phyloP scores from a whole-genome alignment of 2,113 vertebrate genomes.

The Aphyosemion australe region DNA sequence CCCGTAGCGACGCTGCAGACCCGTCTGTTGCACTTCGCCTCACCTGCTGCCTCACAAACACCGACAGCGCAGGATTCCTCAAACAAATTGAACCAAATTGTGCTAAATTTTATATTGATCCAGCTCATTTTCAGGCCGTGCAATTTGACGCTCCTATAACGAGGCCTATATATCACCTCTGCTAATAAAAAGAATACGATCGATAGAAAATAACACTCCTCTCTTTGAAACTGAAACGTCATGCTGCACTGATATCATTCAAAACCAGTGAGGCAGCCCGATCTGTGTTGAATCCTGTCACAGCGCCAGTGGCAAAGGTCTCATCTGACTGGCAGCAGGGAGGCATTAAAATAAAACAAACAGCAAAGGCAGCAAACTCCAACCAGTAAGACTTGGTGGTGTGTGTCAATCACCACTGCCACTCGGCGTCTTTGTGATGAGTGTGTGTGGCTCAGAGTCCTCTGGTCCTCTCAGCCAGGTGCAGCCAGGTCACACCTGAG shows the following conservation, averaged over 20 bases:
- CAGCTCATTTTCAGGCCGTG: constrained; percentile 51
- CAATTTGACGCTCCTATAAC: constrained; percentile 64
- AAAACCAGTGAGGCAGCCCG: constrained; percentile 27
- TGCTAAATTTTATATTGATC: constrained; percentile 58
- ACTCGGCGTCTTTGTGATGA: background rate
- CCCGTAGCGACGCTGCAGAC: constrained; percentile 7
- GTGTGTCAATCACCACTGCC: constrained; percentile 17
- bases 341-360: constrained; percentile 40
- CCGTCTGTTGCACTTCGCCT: constrained; percentile 34
- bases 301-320: constrained; percentile 42
- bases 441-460: constrained; percentile 25
- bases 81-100: constrained; percentile 56
- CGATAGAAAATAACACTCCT: constrained; percentile 56
- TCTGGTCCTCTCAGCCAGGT: constrained; percentile 21
- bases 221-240: constrained; percentile 56
- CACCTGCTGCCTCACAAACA: constrained; percentile 32
- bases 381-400: constrained; percentile 21
- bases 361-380: constrained; percentile 10
- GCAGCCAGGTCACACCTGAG: constrained; percentile 52
- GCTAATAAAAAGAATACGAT: constrained; percentile 64
- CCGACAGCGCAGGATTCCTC: constrained; percentile 42
- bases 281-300: constrained; percentile 45
- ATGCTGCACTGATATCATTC: constrained; percentile 57
- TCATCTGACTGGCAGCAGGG: constrained; percentile 36
- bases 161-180: constrained; percentile 64